Evolutionary conservation across 1,140 invertebrate genomes (phyloP).

Genomic region (Brachionus angularis): DNA sequence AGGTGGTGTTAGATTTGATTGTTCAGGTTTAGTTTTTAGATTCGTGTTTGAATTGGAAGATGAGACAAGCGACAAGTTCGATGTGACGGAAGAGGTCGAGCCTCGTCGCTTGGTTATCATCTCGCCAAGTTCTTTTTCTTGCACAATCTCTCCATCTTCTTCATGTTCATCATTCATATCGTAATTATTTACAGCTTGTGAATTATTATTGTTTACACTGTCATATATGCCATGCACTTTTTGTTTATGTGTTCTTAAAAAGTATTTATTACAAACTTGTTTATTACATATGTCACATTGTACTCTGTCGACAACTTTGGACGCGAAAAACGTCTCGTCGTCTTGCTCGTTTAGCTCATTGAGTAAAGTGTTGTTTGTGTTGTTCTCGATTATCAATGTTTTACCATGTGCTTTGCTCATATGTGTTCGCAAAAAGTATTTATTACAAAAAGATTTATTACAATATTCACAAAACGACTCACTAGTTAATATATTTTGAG

Average conservation of each 20-base stretch:
- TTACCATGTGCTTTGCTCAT: slow-evolving; percentile 42
- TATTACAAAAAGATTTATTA: slow-evolving; percentile 43
- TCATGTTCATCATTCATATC: neutral
- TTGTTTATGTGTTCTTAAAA: slow-evolving; percentile 98
- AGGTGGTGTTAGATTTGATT: neutral
- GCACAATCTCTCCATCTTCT: neutral
- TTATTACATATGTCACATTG: slow-evolving; percentile 98
- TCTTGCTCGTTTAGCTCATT: neutral
- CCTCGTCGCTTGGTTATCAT: neutral
- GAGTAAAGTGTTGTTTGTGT: neutral
- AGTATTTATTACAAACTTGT: slow-evolving; percentile 93
- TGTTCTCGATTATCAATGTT: slow-evolving; percentile 32
- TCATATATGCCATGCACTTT: slow-evolving; percentile 62
- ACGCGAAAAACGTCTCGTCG: slow-evolving; percentile 46
- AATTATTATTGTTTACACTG: neutral
- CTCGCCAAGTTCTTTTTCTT: slow-evolving; percentile 31
- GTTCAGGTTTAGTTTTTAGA: neutral
- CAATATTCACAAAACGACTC: slow-evolving; percentile 40
- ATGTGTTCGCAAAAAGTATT: slow-evolving; percentile 41
- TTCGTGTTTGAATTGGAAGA: neutral
- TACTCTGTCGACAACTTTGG: slow-evolving; percentile 61
- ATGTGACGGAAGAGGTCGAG: neutral
- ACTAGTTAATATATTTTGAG: slow-evolving; percentile 9
- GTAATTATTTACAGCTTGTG: neutral
- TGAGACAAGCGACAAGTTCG: neutral